Evolutionary conservation across 2,797 vertebrate genomes (phyloP), one percentile per base, ranked within the genome.

Genomic region (Hybognathus amarus): DNA sequence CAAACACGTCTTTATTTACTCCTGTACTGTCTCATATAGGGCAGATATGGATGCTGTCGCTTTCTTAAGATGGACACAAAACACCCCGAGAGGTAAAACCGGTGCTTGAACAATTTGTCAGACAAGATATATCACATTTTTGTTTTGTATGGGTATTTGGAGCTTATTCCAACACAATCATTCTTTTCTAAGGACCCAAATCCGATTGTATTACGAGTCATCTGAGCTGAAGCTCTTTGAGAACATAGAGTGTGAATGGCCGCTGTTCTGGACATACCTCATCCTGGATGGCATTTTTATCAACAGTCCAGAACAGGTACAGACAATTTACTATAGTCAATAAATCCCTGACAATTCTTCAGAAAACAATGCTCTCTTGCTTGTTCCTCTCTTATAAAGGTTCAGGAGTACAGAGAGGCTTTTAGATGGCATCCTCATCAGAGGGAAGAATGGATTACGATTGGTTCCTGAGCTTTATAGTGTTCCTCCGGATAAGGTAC

Each of bases 211-310:
- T 83, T 99, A 99, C 0, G 98, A 99, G 87, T 97, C 97, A 0
- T 97, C 97, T 5, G 98, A 99, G 86, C 94, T 99, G 88, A 98
- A 98, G 89, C 93, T 98, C 74, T 99, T 99, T 92, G 98, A 99
- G 91, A 99, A 99, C 92, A 98, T 99, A 0, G 98, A 99, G 87
- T 99, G 98, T 0, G 98, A 99, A 92, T 99, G 98, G 98, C 98
- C 98, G 4, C 94, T 99, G 5, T 99, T 99, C 91, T 99, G 98
- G 98, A 98, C 97, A 0, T 99, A 99, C 89, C 92, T 99, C 90
- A 96, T 99, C 40, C 95, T 99, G n/a, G 98, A 99, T 6, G 98
- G 97, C 4, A 93, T 99, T 86, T 99, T 99, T 87, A 97, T 90
- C 83, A 96, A 97, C 88, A 97, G 97, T 80, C 85, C 86, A 5